Conservation (phyloP, 2,113 vertebrate species). For the Scopus umbretta region DNA sequence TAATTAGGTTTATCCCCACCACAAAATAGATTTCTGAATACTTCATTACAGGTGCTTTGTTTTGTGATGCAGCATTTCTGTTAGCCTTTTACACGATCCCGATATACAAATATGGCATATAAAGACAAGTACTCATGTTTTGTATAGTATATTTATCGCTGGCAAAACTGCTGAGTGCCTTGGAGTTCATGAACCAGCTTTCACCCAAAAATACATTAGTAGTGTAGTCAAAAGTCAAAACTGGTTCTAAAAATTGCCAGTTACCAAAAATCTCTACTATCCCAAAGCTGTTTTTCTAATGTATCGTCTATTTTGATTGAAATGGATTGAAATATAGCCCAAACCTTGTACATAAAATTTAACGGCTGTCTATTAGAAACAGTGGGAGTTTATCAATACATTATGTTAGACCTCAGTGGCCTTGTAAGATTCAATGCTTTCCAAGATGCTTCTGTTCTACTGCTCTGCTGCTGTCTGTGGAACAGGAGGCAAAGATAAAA, state of each 20-base stretch:
- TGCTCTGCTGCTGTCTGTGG: not conserved
- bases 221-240: not conserved
- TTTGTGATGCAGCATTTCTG: not conserved
- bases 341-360: not conserved
- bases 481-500: not conserved
- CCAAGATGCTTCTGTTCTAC: not conserved
- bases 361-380: not conserved
- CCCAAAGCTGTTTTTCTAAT: not conserved
- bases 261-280: not conserved
- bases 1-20: not conserved
- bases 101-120: not conserved
- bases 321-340: not conserved
- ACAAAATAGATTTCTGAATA: not conserved
- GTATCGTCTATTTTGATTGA: not conserved
- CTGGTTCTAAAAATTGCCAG: not conserved
- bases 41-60: not conserved
- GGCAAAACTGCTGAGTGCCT: not conserved
- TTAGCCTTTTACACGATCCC: not conserved
- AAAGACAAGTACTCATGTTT: not conserved
- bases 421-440: not conserved
- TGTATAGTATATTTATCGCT: not conserved
- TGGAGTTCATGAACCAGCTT: not conserved
- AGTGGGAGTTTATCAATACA: not conserved
- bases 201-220: not conserved
- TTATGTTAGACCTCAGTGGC: not conserved